Evolutionary conservation across 1,140 invertebrate genomes (phyloP), one percentile per base, ranked within the genome.

Genomic region (Vanessa tameamea): DNA sequence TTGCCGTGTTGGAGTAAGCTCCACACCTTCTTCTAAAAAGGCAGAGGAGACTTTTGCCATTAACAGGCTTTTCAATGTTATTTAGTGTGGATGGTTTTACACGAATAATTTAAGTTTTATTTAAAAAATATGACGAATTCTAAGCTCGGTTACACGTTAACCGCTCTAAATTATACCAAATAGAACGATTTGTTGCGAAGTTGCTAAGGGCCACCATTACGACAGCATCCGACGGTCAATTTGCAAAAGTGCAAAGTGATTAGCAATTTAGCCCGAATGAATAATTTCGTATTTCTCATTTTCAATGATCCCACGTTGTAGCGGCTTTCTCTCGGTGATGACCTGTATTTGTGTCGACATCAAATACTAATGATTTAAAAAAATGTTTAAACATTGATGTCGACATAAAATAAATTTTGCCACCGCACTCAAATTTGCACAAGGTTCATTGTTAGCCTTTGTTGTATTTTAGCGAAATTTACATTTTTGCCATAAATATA

Each of bases 171-270:
- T 57, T 8, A 48, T 57, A 66, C 26, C 16, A 15, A 61, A 37
- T 48, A 66, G 43, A 37, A 51, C 47, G 12, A 48, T 72, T 66
- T 72, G 43, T 11, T 51, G 50, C n/a, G 5, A 66, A 72, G 63
- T 72, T 66, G 37, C 43, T 72, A 47, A 69, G 64, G 37, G 65
- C 31, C 16, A 53, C 64, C 31, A 64, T 57, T 47, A 64, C 69
- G 59, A 70, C 23, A 67, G 50, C 55, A 55, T 51, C 47, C 67
- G 53, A 37, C 37, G 61, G 61, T 31, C 61, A 64, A 63, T 72
- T 72, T 72, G 61, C 37, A 64, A 64, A 65, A 72, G 69, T 66
- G 70, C 64, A 66, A 72, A 73, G 64, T 73, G 64, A 64, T 73
- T 63, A 55, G 55, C 64, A 73, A 73, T 73, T 73, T 64, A 51